Base-by-base conservation (phyloP, 2,888 invertebrate species). In the Caenorhabditis sulstoni region DNA sequence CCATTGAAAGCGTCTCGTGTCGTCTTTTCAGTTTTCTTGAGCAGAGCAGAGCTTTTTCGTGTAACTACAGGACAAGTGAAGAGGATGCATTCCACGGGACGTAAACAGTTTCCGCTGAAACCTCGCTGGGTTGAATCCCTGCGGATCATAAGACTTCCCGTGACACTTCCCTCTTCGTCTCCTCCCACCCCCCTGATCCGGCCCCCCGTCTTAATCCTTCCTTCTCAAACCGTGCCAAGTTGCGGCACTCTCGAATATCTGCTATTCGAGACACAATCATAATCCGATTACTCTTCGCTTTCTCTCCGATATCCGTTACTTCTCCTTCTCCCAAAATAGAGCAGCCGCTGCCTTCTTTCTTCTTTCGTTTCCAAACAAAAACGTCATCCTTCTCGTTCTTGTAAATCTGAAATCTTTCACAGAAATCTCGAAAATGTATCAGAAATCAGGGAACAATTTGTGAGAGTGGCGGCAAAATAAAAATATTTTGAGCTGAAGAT, bases 231-330 rank as follows among this genome's bases (percentile, higher is more conserved):
- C 22, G 18, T 49, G 23, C 3, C 12, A 53, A 53, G 52, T 53
- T 65, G 29, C 23, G 29, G 35, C 20, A 64, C 29, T 53, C 45
- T 22, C 35, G 11, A 4, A 18, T 11, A 8, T 47, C 47, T n/a
- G 58, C 39, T 59, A 68, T 68, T 20, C 22, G 59, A 59, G 59
- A 68, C 44, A 59, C 59, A 52, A 52, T 68, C 44, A 68, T 68
- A 68, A 68, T 68, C 59, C 39, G 59, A 45, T 68, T 68, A 59
- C 68, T 58, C 44, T 58, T 37, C 66, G 22, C 12, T 68, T 37
- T 18, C 44, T 23, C 66, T 66, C 57, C 39, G 49, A 66, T 66
- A 66, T 57, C 66, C 47, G 39, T 22, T 55, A 61, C 61, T 61
- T 37, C 18, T 18, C 35, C 16, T 37, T 45, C 29, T 29, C 29